A percentile compares a stretch with the other conserved stretches of the same genome.
Evolutionary conservation across 2,888 invertebrate genomes (phyloP).

Genomic region (Diarsia brunnea): DNA sequence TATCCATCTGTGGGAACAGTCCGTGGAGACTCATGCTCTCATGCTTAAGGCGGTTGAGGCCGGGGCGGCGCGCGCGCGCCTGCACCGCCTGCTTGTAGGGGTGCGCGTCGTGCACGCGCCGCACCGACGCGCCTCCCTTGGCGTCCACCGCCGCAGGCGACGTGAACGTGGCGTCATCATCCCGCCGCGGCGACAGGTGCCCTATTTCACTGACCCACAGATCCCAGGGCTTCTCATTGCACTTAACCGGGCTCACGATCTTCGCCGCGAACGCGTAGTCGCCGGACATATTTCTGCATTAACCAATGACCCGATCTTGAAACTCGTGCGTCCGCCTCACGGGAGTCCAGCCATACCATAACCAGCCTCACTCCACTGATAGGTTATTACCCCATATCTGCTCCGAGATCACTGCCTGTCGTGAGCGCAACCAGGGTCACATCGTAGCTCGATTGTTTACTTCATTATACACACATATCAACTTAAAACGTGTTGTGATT

Average conservation of each 20-base stretch:
- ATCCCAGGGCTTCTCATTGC: conserved; percentile 89
- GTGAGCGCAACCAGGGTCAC: conserved; percentile 80
- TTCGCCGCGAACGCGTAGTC: conserved; percentile 84
- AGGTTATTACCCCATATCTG: conserved; percentile 91
- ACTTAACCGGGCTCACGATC: conserved; percentile 87
- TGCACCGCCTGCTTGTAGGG: conserved; percentile 80
- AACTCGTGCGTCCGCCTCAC: conserved; percentile 79
- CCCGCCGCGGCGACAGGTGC: conserved; percentile 85
- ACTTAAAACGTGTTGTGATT: conserved; percentile 86
- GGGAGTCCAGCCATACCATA: conserved; percentile 86
- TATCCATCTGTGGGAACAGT: conserved; percentile 94
- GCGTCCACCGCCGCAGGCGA: conserved; percentile 80
- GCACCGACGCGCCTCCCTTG: conserved; percentile 77
- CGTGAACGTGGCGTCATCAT: conserved; percentile 80
- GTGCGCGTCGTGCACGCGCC: conserved; percentile 77
- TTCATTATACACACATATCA: conserved; percentile 82
- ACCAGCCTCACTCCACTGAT: conserved; percentile 83
- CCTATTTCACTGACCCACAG: conserved; percentile 89
- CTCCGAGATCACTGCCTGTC: conserved; percentile 77
- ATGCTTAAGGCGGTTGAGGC: conserved; percentile 89
- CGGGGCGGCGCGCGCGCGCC: conserved; percentile 81
- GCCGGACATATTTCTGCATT: conserved; percentile 86
- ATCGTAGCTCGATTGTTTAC: conserved; percentile 83
- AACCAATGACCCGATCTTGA: conserved; percentile 75
- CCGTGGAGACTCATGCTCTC: conserved; percentile 94